Base-by-base conservation (phyloP, 2,888 invertebrate species). In the Scaptodrosophila latifasciaeformis region DNA sequence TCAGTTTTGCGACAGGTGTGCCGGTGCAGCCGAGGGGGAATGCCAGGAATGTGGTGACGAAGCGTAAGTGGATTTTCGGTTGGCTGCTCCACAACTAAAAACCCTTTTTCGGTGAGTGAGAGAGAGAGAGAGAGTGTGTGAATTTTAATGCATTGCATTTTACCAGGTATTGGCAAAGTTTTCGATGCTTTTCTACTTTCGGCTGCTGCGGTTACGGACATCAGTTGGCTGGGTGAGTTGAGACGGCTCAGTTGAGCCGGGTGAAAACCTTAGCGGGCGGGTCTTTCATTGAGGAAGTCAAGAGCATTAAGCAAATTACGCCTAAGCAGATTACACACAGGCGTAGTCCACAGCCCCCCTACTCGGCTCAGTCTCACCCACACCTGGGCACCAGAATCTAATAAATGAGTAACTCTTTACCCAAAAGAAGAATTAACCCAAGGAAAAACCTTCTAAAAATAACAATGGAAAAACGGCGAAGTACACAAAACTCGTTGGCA, bases 1-100 rank as follows among this genome's bases (percentile, higher is more conserved):
- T 75, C 71, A 76, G 72, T 76, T 72, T 62, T 71, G 72, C 71
- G 76, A 72, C 76, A 72, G 71, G 59, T 75, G 71, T 72, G 75
- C n/a, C n/a, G n/a, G n/a, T n/a, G n/a, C n/a, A n/a, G n/a, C n/a
- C n/a, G n/a, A n/a, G n/a, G n/a, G n/a, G n/a, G n/a, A n/a, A n/a
- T n/a, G n/a, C n/a, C n/a, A n/a, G n/a, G n/a, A n/a, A n/a, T 34
- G 34, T 34, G 49, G 37, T 44, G 56, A 65, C 51, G 29, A 54
- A 49, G 54, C 49, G 52, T 48, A 61, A 65, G 37, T 37, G 59
- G 52, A 53, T 62, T 49, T 55, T 50, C 52, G 50, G 45, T 44
- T 18, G 30, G 9, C 9, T 9, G 5, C 27, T 34, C 13, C 10
- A n/a, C 48, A 47, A 31, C 53, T 49, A 43, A 56, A 59, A 61